Evolutionary conservation across 1,140 invertebrate species (phyloP).

Genomic region (Drosophila repletoides): DNA sequence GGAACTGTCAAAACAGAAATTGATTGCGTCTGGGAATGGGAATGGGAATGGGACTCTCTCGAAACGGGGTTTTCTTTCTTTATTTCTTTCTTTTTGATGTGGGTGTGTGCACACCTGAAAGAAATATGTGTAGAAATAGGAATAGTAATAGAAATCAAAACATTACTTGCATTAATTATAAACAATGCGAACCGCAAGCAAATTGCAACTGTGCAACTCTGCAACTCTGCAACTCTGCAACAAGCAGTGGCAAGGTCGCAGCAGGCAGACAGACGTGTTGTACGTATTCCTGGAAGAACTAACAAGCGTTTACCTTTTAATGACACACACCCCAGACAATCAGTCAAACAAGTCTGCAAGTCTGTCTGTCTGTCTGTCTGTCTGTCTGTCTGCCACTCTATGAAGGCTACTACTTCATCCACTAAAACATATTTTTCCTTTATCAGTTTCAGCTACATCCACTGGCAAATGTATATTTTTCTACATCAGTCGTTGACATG

Average conservation of each 20-base stretch:
- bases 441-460: too few species aligned
- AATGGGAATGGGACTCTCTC: conserved; percentile 9
- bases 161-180: conserved; percentile 76
- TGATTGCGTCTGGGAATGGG: conserved; percentile 72
- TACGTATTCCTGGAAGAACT: conserved; percentile 48
- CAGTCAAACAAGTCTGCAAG: background rate
- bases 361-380: background rate
- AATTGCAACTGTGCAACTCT: conserved; percentile 47
- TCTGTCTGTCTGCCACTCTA: background rate
- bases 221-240: too few species aligned
- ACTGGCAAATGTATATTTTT: too few species aligned
- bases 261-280: conserved; percentile 20
- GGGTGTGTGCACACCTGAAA: conserved; percentile 36
- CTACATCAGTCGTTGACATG: too few species aligned
- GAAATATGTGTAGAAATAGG: background rate
- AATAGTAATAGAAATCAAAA: conserved; percentile 75
- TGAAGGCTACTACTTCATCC: background rate
- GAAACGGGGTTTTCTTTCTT: conserved; percentile 4
- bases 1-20: conserved; percentile 77
- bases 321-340: conserved; percentile 18
- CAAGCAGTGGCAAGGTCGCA: conserved; percentile 66
- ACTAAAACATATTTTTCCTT: too few species aligned
- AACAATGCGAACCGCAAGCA: conserved; percentile 57
- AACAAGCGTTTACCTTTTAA: conserved; percentile 17
- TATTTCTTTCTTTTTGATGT: conserved; percentile 27